Base-by-base conservation (phyloP, 2,888 invertebrate species). In the Polydrusus tereticollis region DNA sequence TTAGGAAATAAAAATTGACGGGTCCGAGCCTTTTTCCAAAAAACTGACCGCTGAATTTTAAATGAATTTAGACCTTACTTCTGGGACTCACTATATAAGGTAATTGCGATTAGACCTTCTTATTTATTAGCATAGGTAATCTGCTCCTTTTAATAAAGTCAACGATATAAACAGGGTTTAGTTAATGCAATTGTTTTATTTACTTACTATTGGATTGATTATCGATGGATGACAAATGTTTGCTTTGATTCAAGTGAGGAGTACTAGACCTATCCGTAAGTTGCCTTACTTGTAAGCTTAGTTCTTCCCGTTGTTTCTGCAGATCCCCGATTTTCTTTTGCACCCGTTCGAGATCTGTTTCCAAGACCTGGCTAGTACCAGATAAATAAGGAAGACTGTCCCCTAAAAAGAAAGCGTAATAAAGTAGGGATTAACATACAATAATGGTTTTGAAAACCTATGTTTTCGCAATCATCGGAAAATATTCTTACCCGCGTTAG, bases 281-380 rank as follows among this genome's bases (percentile, higher is more conserved):
- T 80, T 94, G 94, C 18, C 93, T 88, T 71, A 97, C 96, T 69
- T 95, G 95, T 64, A 94, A 89, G 79, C 95, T 94, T 59, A 97
- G 87, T 82, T 96, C 94, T 79, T 94, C 94, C 0, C 96, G 88
- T 83, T 96, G 95, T 6, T 94, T 89, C 80, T 94, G 94, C 80
- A 97, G 88, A 66, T 96, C 95, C 2, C 94, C 93, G 59, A 97
- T 95, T 66, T 96, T 88, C 72, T 90, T 89, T 81, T 96, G 95
- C 0, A 97, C 95, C 41, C 93, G 89, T 33, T 92, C 90, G 74
- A 97, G 88, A 84, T 97, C 96, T 82, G 93, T 91, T 82, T 93
- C 93, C 21, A 93, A 85, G 83, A 92, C 88, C 14, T 91, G 92
- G 21, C 92, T 92, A 1, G 89, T 88, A 41, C 88, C 88, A 70